Percentiles rank a stretch among this genome's conserved stretches.
Evolutionary conservation across 2,888 invertebrate species (phyloP).

Genomic region (Drosophila mulleri): DNA sequence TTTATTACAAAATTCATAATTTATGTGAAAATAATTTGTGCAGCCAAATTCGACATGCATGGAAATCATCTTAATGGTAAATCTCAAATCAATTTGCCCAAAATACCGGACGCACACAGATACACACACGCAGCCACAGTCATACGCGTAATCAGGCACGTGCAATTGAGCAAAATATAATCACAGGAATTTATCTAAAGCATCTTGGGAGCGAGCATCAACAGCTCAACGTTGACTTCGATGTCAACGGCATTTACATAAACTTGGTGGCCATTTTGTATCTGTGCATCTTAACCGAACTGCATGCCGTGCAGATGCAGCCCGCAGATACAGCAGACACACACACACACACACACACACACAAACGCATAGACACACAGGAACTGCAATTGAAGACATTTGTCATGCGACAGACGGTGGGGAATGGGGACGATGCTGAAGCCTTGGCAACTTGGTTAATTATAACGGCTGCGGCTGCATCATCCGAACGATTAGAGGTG

Average conservation of each 20-base stretch:
- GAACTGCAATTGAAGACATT: constrained; percentile 78
- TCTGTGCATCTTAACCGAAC: constrained; percentile 29
- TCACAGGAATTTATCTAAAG: constrained; percentile 76
- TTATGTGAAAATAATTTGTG: constrained; percentile 74
- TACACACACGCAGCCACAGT: background rate
- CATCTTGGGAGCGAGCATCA: constrained; percentile 56
- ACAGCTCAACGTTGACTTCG: constrained; percentile 30
- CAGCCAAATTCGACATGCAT: constrained; percentile 59
- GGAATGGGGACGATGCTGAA: constrained; percentile 9
- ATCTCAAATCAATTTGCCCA: constrained; percentile 67
- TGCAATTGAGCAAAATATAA: constrained; percentile 76
- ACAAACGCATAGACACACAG: constrained; percentile 40
- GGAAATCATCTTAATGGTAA: constrained; percentile 67
- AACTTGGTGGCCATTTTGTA: constrained; percentile 71
- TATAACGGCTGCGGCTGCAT: constrained; percentile 69
- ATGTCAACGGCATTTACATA: constrained; percentile 68
- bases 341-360: constrained; percentile 7
- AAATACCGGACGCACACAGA: constrained; percentile 39
- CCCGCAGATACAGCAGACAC: constrained; percentile 67
- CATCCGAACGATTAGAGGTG: constrained; percentile 58
- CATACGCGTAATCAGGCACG: constrained; percentile 40
- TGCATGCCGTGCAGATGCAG: constrained; percentile 55
- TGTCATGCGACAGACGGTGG: constrained; percentile 60
- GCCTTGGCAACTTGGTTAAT: constrained; percentile 73
- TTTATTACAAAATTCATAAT: constrained; percentile 73